These are phyloP conservation scores for Poeciliopsis paucimaculata DNA, from an alignment of 2,797 vertebrate species.

Conservation along the genomic window DNA sequence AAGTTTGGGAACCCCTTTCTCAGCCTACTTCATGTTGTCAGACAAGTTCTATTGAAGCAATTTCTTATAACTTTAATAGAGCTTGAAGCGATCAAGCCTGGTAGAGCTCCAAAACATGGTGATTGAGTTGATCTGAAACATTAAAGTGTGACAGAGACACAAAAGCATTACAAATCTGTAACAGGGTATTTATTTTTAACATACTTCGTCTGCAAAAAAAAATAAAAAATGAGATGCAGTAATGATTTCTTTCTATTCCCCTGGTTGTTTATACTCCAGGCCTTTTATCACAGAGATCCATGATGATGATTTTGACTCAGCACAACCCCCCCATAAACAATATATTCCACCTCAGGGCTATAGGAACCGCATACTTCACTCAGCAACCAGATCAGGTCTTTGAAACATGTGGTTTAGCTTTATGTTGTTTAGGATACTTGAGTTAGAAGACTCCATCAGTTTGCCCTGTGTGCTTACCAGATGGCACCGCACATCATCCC, in stretches of 20 bases:
- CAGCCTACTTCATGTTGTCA: neutral
- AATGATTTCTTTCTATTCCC: slow-evolving; percentile 18
- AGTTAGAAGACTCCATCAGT: slow-evolving; percentile 49
- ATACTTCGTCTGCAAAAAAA: neutral
- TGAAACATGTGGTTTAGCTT: slow-evolving; percentile 58
- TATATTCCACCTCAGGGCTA: slow-evolving; percentile 35
- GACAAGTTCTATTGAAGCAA: neutral
- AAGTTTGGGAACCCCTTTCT: too few relatives aligned
- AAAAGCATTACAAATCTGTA: neutral
- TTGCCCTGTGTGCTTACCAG: slow-evolving; percentile 63
- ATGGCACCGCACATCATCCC: slow-evolving; percentile 52
- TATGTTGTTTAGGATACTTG: slow-evolving; percentile 54
- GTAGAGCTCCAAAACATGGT: too few relatives aligned
- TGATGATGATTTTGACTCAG: slow-evolving; percentile 42
- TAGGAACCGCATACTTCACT: slow-evolving; percentile 33
- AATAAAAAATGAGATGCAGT: neutral
- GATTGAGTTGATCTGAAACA: neutral
- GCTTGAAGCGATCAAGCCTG: neutral
- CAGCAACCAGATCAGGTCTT: slow-evolving; percentile 56
- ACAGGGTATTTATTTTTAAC: neutral
- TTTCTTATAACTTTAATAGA: neutral
- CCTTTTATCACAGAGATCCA: slow-evolving; percentile 35
- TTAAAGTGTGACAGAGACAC: neutral
- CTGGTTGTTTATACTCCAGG: slow-evolving; percentile 19
- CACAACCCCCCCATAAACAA: slow-evolving; percentile 50